Evolutionary conservation across 2,797 vertebrate species (phyloP).

Genomic region (Okamejei kenojei): DNA sequence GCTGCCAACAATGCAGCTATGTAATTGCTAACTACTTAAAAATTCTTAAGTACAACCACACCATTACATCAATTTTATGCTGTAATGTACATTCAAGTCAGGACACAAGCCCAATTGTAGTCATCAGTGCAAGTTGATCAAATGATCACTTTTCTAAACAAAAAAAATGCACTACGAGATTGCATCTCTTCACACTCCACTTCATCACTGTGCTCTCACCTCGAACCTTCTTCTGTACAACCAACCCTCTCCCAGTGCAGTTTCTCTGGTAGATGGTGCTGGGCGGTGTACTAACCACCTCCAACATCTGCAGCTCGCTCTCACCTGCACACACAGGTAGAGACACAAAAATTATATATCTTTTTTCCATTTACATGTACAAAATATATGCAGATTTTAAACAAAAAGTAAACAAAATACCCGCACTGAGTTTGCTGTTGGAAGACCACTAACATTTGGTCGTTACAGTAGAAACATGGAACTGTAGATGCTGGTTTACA

Average conservation of each 20-base stretch:
- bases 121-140: too few relatives aligned
- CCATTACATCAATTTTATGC: neutral
- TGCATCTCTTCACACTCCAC: neutral
- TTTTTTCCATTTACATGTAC: too few relatives aligned
- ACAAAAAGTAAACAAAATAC: neutral
- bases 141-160: too few relatives aligned
- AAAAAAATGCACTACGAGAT: neutral
- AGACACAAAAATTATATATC: neutral
- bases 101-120: neutral
- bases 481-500: too few relatives aligned
- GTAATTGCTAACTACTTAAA: neutral
- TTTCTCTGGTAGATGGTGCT: slow-evolving; percentile 34
- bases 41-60: neutral
- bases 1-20: neutral
- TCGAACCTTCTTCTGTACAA: slow-evolving; percentile 34
- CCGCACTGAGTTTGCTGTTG: neutral
- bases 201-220: neutral
- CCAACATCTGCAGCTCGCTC: slow-evolving; percentile 8
- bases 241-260: slow-evolving; percentile 4
- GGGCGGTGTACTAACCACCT: slow-evolving; percentile 25
- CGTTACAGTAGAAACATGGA: neutral
- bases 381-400: neutral
- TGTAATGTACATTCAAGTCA: neutral
- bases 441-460: neutral
- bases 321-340: slow-evolving; percentile 14